phyloP scores from a whole-genome alignment of 37 sponge, comb jelly and placozoan genomes.

The Cliona cf. orientalis region DNA sequence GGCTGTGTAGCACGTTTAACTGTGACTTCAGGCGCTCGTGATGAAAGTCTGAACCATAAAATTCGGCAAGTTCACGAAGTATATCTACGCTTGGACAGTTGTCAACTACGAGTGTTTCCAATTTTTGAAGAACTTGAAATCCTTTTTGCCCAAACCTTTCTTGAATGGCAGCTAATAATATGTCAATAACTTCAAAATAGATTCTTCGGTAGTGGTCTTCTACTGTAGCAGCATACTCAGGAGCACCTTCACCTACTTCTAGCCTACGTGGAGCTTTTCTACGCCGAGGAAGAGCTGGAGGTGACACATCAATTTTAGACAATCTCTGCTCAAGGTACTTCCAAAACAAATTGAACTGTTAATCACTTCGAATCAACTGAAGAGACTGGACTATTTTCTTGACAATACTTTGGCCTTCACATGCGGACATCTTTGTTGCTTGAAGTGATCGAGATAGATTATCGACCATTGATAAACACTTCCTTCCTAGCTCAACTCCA shows the following conservation, averaged over 20 bases:
- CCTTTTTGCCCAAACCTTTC: conserved; percentile 43
- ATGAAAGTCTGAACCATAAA: conserved; percentile 34
- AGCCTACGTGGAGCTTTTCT: conserved; percentile 28
- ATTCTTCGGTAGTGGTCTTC: conserved; percentile 33
- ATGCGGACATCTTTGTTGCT: neutral
- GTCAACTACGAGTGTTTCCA: conserved; percentile 11
- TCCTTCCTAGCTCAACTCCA: conserved; percentile 39
- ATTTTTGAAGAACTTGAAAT: conserved; percentile 36
- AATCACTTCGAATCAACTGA: conserved; percentile 18
- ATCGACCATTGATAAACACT: neutral
- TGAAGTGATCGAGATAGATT: neutral
- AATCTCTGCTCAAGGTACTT: neutral
- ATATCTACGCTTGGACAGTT: neutral
- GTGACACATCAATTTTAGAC: conserved; percentile 4
- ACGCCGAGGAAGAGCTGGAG: conserved; percentile 37
- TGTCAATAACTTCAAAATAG: conserved; percentile 44
- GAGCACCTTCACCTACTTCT: conserved; percentile 33
- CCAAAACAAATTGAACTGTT: conserved; percentile 20
- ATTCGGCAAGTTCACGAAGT: conserved; percentile 2
- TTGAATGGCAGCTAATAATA: conserved; percentile 14
- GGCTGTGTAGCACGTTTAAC: conserved; percentile 23
- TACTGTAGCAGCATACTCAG: conserved; percentile 43
- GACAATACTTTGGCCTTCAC: conserved; percentile 10
- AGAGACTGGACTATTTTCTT: conserved; percentile 30
- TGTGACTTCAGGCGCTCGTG: conserved; percentile 37